A percentile compares a stretch with the other conserved stretches of the same genome.
Conservation (phyloP, 1,140 invertebrate genomes). For the Brachionus calyciflorus region DNA sequence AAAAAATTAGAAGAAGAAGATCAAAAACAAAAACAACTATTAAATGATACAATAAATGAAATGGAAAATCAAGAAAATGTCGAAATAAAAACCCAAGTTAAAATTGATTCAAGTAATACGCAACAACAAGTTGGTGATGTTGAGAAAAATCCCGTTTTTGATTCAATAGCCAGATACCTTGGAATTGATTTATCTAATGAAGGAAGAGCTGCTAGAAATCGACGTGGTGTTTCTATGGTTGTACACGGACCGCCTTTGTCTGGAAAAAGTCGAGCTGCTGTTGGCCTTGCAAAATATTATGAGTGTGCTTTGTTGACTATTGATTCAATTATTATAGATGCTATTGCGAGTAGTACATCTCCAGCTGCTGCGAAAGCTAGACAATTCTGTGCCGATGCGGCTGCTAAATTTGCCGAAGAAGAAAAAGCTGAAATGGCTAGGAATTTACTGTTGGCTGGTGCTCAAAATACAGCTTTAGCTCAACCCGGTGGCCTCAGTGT, state of each 20-base stretch:
- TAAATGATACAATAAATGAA: slow-evolving; percentile 16
- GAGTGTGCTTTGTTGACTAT: slow-evolving; percentile 58
- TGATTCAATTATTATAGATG: slow-evolving; percentile 58
- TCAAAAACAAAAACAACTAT: slow-evolving; percentile 50
- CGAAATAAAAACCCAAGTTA: not conserved
- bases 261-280: slow-evolving; percentile 53
- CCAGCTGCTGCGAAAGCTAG: slow-evolving; percentile 54
- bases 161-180: slow-evolving; percentile 58
- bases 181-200: slow-evolving; percentile 60
- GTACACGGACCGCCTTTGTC: slow-evolving; percentile 59
- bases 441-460: not conserved
- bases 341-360: slow-evolving; percentile 58
- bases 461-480: not conserved
- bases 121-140: slow-evolving; percentile 57
- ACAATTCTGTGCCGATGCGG: slow-evolving; percentile 58
- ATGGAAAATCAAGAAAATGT: not conserved
- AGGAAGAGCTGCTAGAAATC: slow-evolving; percentile 59
- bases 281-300: slow-evolving; percentile 57
- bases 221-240: slow-evolving; percentile 58
- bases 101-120: not conserved
- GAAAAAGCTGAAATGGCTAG: slow-evolving; percentile 53
- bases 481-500: slow-evolving; percentile 55
- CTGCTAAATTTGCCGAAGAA: slow-evolving; percentile 55
- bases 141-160: slow-evolving; percentile 60
- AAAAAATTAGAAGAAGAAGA: slow-evolving; percentile 58